phyloP scores from a whole-genome alignment of 1,140 invertebrate genomes.

The Orius laevigatus region DNA sequence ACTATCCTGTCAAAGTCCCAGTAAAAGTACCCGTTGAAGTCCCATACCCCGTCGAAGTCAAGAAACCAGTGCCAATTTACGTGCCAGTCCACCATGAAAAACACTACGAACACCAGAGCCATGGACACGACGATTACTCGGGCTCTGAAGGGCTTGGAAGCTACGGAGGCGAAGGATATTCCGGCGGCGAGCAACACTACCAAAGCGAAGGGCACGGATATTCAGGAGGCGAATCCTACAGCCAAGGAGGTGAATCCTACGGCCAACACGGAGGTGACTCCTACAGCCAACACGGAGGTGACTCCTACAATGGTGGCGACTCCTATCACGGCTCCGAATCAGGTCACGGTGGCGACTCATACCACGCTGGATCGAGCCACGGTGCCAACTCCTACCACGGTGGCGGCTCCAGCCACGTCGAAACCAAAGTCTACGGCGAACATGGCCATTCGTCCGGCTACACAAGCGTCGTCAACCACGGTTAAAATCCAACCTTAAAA shows the following conservation, averaged over 20 bases:
- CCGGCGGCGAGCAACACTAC: not conserved
- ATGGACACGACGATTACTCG: not conserved
- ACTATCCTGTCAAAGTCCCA: constrained; percentile 35
- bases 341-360: too few species aligned
- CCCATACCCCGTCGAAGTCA: constrained; percentile 15
- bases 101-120: constrained; percentile 1
- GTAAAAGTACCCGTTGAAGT: constrained; percentile 32
- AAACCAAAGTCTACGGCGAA: constrained; percentile 2
- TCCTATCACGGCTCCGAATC: too few species aligned
- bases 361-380: too few species aligned
- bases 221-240: too few species aligned
- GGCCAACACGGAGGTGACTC: too few species aligned
- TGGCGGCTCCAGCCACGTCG: constrained; percentile 2
- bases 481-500: not conserved
- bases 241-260: too few species aligned
- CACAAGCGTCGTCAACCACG: constrained; percentile 9
- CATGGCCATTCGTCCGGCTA: not conserved
- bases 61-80: constrained; percentile 19
- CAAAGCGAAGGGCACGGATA: too few species aligned
- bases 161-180: not conserved
- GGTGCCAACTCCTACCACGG: not conserved
- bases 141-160: not conserved
- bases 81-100: constrained; percentile 18
- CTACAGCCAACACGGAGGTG: too few species aligned
- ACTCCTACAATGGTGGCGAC: too few species aligned